These are phyloP conservation scores for Sesamia inferens DNA, from an alignment of 2,888 invertebrate species.

Conservation along the genomic window DNA sequence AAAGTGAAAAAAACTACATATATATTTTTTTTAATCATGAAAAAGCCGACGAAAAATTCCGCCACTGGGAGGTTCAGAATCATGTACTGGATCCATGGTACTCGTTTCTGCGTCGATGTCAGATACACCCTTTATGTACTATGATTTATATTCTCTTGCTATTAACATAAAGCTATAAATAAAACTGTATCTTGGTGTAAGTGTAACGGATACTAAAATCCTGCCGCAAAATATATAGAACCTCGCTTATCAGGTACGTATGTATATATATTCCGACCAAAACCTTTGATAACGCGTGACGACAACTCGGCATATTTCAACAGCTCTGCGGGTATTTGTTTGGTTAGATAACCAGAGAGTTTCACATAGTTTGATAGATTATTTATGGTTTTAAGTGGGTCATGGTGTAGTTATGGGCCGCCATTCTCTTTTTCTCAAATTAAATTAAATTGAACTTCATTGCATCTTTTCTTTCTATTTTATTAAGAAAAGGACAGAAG, in stretches of 20 bases:
- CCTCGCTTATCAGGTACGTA: slow-evolving; percentile 28
- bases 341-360: slow-evolving; percentile 29
- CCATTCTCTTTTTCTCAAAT: too few relatives aligned
- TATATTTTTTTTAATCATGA: too few relatives aligned
- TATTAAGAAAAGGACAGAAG: too few relatives aligned
- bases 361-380: slow-evolving; percentile 12
- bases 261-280: slow-evolving; percentile 22
- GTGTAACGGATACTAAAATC: slow-evolving; percentile 49
- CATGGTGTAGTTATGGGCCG: slow-evolving; percentile 15
- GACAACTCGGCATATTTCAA: slow-evolving; percentile 16
- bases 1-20: too few relatives aligned
- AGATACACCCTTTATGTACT: too few relatives aligned
- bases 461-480: too few relatives aligned
- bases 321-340: slow-evolving; percentile 23
- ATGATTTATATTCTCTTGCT: too few relatives aligned
- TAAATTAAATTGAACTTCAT: too few relatives aligned
- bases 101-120: too few relatives aligned
- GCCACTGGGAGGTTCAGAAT: too few relatives aligned
- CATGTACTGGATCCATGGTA: too few relatives aligned
- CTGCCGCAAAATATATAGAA: slow-evolving; percentile 30
- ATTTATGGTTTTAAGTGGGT: slow-evolving; percentile 33
- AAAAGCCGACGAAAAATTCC: too few relatives aligned
- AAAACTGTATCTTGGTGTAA: slow-evolving; percentile 5
- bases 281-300: slow-evolving; percentile 38
- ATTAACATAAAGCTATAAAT: not conserved